Percentiles rank a stretch among this genome's conserved stretches.
These are phyloP conservation scores for Egretta garzetta DNA, from an alignment of 2,113 vertebrate species.

Conservation along the genomic window DNA sequence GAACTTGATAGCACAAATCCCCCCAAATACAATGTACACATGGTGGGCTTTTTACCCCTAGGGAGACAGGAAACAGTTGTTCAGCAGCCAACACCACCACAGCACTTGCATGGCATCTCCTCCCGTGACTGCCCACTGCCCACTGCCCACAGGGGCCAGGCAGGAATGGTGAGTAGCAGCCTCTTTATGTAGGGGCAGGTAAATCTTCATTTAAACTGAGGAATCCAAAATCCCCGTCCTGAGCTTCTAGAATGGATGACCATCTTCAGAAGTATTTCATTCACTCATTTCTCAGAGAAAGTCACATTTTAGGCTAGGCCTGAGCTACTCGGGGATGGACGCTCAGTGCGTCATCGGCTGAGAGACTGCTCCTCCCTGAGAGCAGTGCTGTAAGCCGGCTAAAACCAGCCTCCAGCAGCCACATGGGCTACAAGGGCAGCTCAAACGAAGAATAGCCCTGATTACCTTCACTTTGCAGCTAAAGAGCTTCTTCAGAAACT, in stretches of 20 bases:
- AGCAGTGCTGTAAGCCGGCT: not conserved
- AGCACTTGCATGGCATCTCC: not conserved
- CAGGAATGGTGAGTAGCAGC: not conserved
- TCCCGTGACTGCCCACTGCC: fast-evolving
- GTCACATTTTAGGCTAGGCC: not conserved
- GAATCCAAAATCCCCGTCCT: not conserved
- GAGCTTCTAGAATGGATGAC: not conserved
- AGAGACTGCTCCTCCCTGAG: not conserved
- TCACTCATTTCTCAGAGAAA: not conserved
- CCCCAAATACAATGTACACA: not conserved
- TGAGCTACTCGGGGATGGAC: not conserved
- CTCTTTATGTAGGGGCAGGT: not conserved
- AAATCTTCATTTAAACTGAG: not conserved
- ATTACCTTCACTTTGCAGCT: not conserved
- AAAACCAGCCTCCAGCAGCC: not conserved
- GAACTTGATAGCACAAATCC: not conserved
- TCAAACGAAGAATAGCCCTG: not conserved
- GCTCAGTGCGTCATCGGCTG: not conserved
- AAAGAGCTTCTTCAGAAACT: not conserved
- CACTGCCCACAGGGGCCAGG: fast-evolving
- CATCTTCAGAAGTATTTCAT: not conserved
- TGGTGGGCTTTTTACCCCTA: not conserved
- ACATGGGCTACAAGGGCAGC: not conserved
- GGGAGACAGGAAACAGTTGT: not conserved
- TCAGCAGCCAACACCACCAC: not conserved